Conservation (phyloP, 1,140 invertebrate genomes). For the Bicyclus anynana region DNA sequence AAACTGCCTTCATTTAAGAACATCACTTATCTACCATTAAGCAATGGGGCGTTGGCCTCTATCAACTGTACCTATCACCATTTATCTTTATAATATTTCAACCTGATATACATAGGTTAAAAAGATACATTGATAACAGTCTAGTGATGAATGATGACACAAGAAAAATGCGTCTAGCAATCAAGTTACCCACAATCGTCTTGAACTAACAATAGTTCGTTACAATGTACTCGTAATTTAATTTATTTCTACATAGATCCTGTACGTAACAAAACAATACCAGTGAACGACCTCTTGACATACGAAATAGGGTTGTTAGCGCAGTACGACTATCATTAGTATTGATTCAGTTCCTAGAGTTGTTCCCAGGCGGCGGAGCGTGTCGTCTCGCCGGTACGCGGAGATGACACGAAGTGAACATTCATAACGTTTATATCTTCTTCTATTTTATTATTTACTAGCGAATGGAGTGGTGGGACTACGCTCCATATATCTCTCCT, state of each 20-base stretch:
- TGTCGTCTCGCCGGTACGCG: conserved; percentile 45
- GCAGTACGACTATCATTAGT: conserved; percentile 33
- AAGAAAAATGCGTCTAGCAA: background rate
- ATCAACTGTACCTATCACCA: no score
- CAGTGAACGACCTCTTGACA: conserved; percentile 43
- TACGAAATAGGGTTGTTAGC: conserved; percentile 33
- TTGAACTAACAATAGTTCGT: background rate
- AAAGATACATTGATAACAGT: no score
- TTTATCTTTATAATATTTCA: no score
- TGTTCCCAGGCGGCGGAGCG: conserved; percentile 64
- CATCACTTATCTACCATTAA: no score
- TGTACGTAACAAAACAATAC: conserved; percentile 25
- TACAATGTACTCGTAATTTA: conserved; percentile 2
- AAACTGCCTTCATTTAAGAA: no score
- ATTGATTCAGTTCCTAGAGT: conserved; percentile 52
- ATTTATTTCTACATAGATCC: conserved; percentile 6
- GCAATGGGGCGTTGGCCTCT: no score
- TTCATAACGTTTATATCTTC: background rate
- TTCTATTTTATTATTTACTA: no score
- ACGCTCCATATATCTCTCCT: no score
- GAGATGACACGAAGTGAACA: conserved; percentile 18
- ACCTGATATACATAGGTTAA: no score
- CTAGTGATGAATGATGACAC: no score
- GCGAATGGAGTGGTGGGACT: no score
- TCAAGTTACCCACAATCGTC: background rate